Percentiles rank a stretch among this genome's conserved stretches.
These are phyloP conservation scores for Calliphora vomitoria DNA, from an alignment of 2,888 invertebrate genomes.

Conservation along the genomic window DNA sequence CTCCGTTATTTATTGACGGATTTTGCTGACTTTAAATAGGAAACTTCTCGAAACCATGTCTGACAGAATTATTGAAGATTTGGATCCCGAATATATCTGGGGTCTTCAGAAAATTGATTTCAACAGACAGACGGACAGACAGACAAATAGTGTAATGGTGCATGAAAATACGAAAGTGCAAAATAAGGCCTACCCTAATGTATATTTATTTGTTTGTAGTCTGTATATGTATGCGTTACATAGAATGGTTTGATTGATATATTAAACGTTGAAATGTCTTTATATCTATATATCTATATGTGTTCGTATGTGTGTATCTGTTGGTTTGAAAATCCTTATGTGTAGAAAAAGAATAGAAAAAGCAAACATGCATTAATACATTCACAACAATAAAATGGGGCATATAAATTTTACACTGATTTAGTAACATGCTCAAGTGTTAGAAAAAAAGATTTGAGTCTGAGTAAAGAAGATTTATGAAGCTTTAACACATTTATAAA, in stretches of 20 bases:
- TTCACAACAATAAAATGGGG: constrained; percentile 50
- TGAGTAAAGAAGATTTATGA: constrained; percentile 65
- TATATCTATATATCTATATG: not conserved
- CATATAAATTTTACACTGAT: constrained; percentile 63
- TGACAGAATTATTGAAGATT: too few relatives aligned
- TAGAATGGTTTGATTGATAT: constrained; percentile 57
- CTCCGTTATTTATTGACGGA: too few relatives aligned
- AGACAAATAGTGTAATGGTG: too few relatives aligned
- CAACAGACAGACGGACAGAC: too few relatives aligned
- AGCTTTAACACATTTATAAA: constrained; percentile 73
- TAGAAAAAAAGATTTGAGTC: constrained; percentile 52
- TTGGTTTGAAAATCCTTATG: constrained; percentile 15
- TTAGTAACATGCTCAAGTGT: constrained; percentile 62
- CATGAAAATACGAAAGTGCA: too few relatives aligned
- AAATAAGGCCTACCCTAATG: not conserved
- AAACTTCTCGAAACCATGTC: too few relatives aligned
- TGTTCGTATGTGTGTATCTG: not conserved
- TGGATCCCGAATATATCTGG: too few relatives aligned
- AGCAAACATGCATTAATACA: constrained; percentile 5
- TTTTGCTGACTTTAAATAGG: too few relatives aligned
- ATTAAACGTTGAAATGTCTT: constrained; percentile 60
- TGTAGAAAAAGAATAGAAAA: constrained; percentile 5
- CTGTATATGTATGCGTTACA: constrained; percentile 11
- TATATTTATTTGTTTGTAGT: not conserved
- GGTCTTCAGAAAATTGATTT: too few relatives aligned